A percentile compares a stretch with the other conserved stretches of the same genome.
phyloP scores from a whole-genome alignment of 2,797 vertebrate species.

The Zalophus californianus region DNA sequence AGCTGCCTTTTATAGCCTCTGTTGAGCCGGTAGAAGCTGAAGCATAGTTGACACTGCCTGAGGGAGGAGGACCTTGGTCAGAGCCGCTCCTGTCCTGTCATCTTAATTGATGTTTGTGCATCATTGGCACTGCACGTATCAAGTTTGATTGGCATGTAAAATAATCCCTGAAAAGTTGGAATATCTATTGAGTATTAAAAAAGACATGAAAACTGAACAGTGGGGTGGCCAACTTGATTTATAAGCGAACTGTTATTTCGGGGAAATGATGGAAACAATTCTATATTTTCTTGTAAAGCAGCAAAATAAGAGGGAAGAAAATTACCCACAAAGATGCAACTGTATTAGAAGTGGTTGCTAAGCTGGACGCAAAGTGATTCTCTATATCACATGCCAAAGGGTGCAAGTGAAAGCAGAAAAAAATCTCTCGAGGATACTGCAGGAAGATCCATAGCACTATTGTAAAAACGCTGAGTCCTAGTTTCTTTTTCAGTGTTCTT shows the following conservation, averaged over 20 bases:
- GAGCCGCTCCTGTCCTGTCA: not conserved
- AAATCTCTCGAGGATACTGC: not conserved
- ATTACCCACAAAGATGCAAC: not conserved
- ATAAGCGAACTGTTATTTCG: constrained; percentile 22
- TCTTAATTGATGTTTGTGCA: not conserved
- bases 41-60: not conserved
- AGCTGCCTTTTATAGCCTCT: not conserved
- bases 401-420: not conserved
- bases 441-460: not conserved
- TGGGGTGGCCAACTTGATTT: not conserved
- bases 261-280: constrained; percentile 16
- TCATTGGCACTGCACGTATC: not conserved
- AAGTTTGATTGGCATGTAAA: constrained; percentile 1
- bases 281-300: constrained; percentile 10
- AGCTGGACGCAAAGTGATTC: not conserved
- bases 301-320: not conserved
- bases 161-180: not conserved
- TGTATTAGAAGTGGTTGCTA: not conserved
- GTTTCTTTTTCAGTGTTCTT: not conserved
- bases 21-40: not conserved
- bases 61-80: not conserved
- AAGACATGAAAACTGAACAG: not conserved
- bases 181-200: not conserved
- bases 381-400: not conserved
- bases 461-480: not conserved